Evolutionary conservation across 2,888 invertebrate species (phyloP).

Genomic region (Noctua comes): DNA sequence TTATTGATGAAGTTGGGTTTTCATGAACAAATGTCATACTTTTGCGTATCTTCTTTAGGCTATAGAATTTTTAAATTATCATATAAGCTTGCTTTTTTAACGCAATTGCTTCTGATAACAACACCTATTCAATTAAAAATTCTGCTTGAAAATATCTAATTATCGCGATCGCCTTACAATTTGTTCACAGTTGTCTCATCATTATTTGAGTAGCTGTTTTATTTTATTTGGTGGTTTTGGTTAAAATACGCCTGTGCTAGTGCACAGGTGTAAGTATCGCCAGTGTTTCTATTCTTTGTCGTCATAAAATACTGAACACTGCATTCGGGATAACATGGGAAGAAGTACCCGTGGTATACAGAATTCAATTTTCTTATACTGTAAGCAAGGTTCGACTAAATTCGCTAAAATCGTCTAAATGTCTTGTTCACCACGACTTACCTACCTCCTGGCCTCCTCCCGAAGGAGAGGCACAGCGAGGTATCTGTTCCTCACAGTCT

Average conservation of each 20-base stretch:
- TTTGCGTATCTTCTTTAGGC: not conserved
- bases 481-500: constrained; percentile 45
- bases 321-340: not conserved
- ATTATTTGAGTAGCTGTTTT: not conserved
- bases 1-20: not conserved
- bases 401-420: not conserved
- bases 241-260: not conserved
- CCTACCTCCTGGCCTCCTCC: constrained; percentile 18
- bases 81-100: not conserved
- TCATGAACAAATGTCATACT: not conserved
- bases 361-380: not conserved
- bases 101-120: not conserved
- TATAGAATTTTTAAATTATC: not conserved
- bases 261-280: not conserved
- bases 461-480: constrained; percentile 22
- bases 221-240: not conserved
- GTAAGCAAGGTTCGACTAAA: not conserved
- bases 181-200: not conserved
- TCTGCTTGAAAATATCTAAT: not conserved
- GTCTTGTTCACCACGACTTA: not conserved
- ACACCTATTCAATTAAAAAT: not conserved
- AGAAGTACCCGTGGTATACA: not conserved
- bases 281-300: not conserved
- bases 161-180: not conserved
- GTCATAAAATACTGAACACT: not conserved